Base-by-base conservation (phyloP, 92 coral and sea anemone species). In the Porites lobata region DNA sequence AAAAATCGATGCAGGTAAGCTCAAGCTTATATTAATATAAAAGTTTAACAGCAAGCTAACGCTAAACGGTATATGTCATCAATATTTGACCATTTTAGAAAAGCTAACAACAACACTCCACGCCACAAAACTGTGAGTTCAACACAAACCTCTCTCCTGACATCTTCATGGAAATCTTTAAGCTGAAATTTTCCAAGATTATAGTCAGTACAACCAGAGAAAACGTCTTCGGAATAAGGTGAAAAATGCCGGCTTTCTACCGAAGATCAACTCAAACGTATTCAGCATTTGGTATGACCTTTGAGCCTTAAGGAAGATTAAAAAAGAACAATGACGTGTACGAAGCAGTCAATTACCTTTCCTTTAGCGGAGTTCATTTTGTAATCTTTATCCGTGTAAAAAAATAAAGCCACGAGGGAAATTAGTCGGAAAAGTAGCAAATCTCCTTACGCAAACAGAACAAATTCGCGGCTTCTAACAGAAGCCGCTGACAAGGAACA, bases 141-240 rank as follows among this genome's bases (percentile, higher is more conserved):
- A 57, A 78, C 8, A 89, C 98, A 75, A 62, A 95, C 98, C 94
- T 95, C 96, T 21, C 91, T 80, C 66, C 98, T 93, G 90, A 95
- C 94, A 22, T 89, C 7, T 83, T 95, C 94, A 89, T 95, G 96
- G 84, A 91, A 95, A 69, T 91, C 93, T 29, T 90, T 62, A 59
- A 95, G 86, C 98, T 95, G 91, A 72, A 79, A 78, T 13, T 20
- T 29, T 21, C 14, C 51, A 71, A 73, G 38, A 50, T 29, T n/a
- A 83, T 9, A 61, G 43, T 79, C 50, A 38, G 14, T 2, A 79
- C 6, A 65, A 79, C 19, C 57, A 22, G 64, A 22, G 56, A 57
- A 74, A 43, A 62, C 4, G 8, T 62, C 6, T 62, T 62, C 66
- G 66, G 18, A 62, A n/a, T 10, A 62, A 62, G 18, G 7, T 62